Base-by-base conservation (phyloP, 2,888 invertebrate species). In the Drosophila demipolita region DNA sequence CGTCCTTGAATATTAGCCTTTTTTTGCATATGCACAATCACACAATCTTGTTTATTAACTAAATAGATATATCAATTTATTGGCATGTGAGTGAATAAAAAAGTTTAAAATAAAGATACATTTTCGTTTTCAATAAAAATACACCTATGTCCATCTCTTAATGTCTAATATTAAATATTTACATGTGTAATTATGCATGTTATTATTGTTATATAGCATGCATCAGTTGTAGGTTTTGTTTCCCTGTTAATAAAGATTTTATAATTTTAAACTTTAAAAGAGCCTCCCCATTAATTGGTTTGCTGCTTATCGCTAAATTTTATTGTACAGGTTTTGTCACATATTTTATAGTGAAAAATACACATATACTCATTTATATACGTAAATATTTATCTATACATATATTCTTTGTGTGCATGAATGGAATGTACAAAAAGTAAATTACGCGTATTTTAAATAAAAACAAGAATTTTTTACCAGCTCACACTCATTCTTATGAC, bases 401-500 rank as follows among this genome's bases (percentile, higher is more conserved):
- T 23, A 23, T 33, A 53, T 23, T 9, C 1, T 38, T 20, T 20
- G 20, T 20, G 20, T 20, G 45, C 12, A 2, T 38, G 12, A 55
- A 38, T 9, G 54, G 38, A 61, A 45, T 61, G 32, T 23, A 65
- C 65, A 48, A 15, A 55, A 29, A 50, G 12, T 11, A 35, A 49
- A 29, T 55, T 35, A 50, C 32, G 20, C 50, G 23, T 50, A 26
- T 61, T 61, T 32, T 17, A 15, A 29, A 57, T 36, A 59, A 35
- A 23, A 57, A 50, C 40, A 69, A 72, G 50, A 70, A 58, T 40
- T 70, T 73, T 50, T 60, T 63, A 52, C 49, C 40, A 35, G 45
- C 52, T 50, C 45, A 68, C 58, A 74, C 49, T 74, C 70, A 73
- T 77, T 52, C 6, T 50, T 40, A 78, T 78, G 77, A 78, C 77